Evolutionary conservation across 1,140 invertebrate genomes (phyloP).

Genomic region (Macrobrachium rosenbergii): DNA sequence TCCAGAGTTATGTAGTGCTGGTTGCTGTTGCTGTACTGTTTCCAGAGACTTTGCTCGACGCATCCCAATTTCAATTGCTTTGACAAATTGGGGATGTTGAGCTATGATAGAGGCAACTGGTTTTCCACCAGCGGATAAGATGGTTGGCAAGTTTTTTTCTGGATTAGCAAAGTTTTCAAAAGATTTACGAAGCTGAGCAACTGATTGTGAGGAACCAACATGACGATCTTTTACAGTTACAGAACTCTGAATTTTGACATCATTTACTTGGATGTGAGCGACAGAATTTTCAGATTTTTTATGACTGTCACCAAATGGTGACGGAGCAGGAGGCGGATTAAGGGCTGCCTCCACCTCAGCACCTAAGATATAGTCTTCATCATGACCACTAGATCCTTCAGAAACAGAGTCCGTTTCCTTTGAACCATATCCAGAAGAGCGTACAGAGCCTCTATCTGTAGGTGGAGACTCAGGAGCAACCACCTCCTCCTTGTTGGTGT

Average conservation of each 20-base stretch:
- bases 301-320: not conserved
- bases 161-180: conserved; percentile 5
- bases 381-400: conserved; percentile 44
- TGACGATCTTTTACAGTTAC: not conserved
- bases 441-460: conserved; percentile 50
- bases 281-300: too few relatives aligned
- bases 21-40: not conserved
- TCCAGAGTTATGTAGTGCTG: not conserved
- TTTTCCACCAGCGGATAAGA: not conserved
- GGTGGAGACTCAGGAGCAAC: conserved; percentile 46
- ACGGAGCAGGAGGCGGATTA: not conserved
- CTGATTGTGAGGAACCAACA: not conserved
- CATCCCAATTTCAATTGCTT: conserved; percentile 26
- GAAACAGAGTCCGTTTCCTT: conserved; percentile 60
- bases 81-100: conserved; percentile 41
- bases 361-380: conserved; percentile 25
- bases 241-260: not conserved
- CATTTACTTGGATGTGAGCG: too few relatives aligned
- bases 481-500: not conserved
- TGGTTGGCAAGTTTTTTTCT: not conserved
- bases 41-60: conserved; percentile 46
- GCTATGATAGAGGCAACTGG: conserved; percentile 5
- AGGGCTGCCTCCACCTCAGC: not conserved
- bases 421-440: conserved; percentile 61
- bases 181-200: conserved; percentile 6